These are phyloP conservation scores for Pemphredon lugubris DNA, from an alignment of 2,888 invertebrate genomes.

Conservation along the genomic window DNA sequence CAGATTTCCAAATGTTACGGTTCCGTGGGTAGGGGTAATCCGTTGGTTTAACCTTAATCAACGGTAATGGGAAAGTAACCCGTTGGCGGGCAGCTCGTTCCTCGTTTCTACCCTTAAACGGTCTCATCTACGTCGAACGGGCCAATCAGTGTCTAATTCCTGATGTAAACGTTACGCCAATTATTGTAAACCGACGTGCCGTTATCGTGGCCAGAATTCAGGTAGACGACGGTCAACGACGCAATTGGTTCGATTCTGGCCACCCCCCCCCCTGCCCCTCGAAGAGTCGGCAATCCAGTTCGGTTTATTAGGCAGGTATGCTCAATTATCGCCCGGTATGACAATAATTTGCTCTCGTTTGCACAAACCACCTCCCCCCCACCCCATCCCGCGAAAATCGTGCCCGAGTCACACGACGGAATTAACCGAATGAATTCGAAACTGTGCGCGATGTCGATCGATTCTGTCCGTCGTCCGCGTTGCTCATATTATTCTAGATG, in stretches of 20 bases:
- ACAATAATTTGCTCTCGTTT: conserved; percentile 70
- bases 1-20: too few relatives aligned
- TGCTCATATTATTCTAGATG: conserved; percentile 43
- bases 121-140: background rate
- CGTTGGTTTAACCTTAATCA: too few relatives aligned
- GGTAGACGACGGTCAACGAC: conserved; percentile 23
- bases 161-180: background rate
- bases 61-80: too few relatives aligned
- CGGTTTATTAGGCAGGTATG: conserved; percentile 68
- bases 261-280: too few relatives aligned
- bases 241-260: conserved; percentile 62
- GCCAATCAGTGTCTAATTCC: background rate
- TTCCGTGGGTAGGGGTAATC: too few relatives aligned
- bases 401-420: conserved; percentile 53
- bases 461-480: conserved; percentile 24
- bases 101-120: background rate
- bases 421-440: conserved; percentile 64
- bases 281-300: conserved; percentile 61
- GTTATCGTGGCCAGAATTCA: conserved; percentile 29
- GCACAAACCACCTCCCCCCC: conserved; percentile 17
- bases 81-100: background rate
- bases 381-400: conserved; percentile 37
- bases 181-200: conserved; percentile 25
- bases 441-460: conserved; percentile 50
- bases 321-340: conserved; percentile 69